These are phyloP conservation scores for Neogobius melanostomus DNA, from an alignment of 2,113 vertebrate species.

Conservation along the genomic window DNA sequence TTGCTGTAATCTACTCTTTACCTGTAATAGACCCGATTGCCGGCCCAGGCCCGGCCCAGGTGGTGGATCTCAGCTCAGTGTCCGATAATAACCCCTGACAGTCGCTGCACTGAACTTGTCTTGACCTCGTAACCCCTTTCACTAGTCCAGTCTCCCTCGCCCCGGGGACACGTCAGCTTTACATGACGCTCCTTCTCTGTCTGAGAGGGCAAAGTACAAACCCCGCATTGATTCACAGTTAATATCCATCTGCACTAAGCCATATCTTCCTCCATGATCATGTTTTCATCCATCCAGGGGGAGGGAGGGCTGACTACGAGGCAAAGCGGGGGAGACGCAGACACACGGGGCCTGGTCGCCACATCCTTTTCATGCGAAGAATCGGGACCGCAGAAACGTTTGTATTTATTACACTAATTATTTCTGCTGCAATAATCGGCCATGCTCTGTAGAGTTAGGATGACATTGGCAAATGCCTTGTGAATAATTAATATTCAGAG, in stretches of 20 bases:
- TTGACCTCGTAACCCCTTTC: slow-evolving; percentile 64
- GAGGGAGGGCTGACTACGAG: slow-evolving; percentile 64
- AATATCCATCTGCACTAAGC: slow-evolving; percentile 19
- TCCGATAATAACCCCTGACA: slow-evolving; percentile 29
- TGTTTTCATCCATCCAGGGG: slow-evolving; percentile 66
- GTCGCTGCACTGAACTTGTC: slow-evolving; percentile 51
- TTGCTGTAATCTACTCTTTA: no score
- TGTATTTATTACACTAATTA: slow-evolving; percentile 36
- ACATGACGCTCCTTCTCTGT: slow-evolving; percentile 4
- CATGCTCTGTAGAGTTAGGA: fast-evolving
- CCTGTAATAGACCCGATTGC: not conserved
- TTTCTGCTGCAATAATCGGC: fast-evolving
- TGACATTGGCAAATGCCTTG: fast-evolving
- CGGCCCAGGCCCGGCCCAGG: not conserved
- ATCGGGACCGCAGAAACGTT: slow-evolving; percentile 62
- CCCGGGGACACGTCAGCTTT: slow-evolving; percentile 23
- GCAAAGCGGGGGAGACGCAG: slow-evolving; percentile 50
- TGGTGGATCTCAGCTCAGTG: not conserved
- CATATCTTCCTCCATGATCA: slow-evolving; percentile 56
- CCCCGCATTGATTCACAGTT: slow-evolving; percentile 2
- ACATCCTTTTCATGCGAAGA: slow-evolving; percentile 72
- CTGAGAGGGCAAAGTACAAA: not conserved
- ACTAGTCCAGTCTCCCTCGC: slow-evolving; percentile 35
- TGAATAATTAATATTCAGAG: not conserved
- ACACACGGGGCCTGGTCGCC: slow-evolving; percentile 61